phyloP scores from a whole-genome alignment of 1,140 invertebrate species.

The Drosophila nigrodunni region DNA sequence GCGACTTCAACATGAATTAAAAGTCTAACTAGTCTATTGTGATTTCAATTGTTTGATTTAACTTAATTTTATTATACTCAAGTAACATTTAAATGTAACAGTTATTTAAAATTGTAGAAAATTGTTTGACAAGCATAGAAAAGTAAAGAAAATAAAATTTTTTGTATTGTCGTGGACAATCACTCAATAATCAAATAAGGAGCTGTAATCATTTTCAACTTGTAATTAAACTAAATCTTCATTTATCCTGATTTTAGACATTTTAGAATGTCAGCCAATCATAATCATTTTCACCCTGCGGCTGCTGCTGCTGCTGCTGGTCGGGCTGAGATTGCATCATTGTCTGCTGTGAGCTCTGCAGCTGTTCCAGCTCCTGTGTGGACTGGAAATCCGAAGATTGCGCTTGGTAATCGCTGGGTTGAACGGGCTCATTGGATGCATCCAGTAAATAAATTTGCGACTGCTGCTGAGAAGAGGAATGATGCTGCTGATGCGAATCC shows the following conservation, averaged over 20 bases:
- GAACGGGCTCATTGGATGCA: constrained; percentile 53
- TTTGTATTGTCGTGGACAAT: not conserved
- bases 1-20: not conserved
- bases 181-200: not conserved
- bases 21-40: not conserved
- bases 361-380: constrained; percentile 44
- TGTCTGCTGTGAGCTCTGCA: constrained; percentile 34
- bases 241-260: not conserved
- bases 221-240: constrained; percentile 13
- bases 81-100: constrained; percentile 1
- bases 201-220: not conserved
- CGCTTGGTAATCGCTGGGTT: constrained; percentile 27
- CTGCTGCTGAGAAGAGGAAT: constrained; percentile 35
- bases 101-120: constrained; percentile 1
- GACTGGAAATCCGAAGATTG: constrained; percentile 42
- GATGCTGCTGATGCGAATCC: constrained; percentile 21
- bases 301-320: constrained; percentile 44
- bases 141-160: constrained; percentile 2
- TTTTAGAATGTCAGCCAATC: constrained; percentile 70
- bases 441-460: constrained; percentile 61
- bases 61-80: not conserved
- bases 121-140: not conserved
- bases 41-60: constrained; percentile 1
- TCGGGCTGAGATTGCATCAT: constrained; percentile 27
- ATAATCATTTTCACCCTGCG: constrained; percentile 75